These are phyloP conservation scores for Leptothorax acervorum DNA, from an alignment of 2,888 invertebrate species.

Conservation along the genomic window DNA sequence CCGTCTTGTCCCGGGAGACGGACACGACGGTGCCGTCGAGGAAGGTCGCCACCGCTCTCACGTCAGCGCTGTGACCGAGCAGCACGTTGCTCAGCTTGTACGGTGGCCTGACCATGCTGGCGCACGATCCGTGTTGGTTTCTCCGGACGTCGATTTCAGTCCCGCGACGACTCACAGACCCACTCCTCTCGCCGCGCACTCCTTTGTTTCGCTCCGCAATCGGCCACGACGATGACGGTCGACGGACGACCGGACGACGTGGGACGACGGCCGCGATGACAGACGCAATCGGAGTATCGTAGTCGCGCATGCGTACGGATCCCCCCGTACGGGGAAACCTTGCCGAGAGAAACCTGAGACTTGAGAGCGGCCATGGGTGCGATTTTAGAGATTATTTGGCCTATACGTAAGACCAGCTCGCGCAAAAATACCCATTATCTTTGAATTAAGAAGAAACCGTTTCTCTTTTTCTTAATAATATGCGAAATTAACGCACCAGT, in stretches of 20 bases:
- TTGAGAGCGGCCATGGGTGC: no score
- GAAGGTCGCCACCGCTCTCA: constrained; percentile 90
- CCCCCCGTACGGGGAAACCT: no score
- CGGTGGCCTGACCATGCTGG: constrained; percentile 80
- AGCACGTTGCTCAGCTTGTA: constrained; percentile 94
- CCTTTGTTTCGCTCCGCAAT: not conserved
- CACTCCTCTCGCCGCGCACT: not conserved
- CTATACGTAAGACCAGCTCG: not conserved
- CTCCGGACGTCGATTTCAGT: not conserved
- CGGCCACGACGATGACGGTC: not conserved
- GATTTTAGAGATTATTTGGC: no score
- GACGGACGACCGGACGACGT: no score
- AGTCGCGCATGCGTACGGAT: constrained; percentile 1
- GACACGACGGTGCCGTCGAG: constrained; percentile 92
- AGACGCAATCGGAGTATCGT: constrained; percentile 12
- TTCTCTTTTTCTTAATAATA: not conserved
- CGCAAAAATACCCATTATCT: constrained; percentile 8
- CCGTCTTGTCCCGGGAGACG: constrained; percentile 95
- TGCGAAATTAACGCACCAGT: not conserved
- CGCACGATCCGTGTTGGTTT: not conserved
- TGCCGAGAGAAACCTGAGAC: no score
- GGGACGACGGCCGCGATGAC: not conserved
- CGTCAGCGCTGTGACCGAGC: constrained; percentile 94
- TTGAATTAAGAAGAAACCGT: not conserved
- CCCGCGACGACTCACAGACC: no score